These are phyloP conservation scores for Andinoacara biseriatus DNA, from an alignment of 2,113 vertebrate genomes.

Conservation along the genomic window DNA sequence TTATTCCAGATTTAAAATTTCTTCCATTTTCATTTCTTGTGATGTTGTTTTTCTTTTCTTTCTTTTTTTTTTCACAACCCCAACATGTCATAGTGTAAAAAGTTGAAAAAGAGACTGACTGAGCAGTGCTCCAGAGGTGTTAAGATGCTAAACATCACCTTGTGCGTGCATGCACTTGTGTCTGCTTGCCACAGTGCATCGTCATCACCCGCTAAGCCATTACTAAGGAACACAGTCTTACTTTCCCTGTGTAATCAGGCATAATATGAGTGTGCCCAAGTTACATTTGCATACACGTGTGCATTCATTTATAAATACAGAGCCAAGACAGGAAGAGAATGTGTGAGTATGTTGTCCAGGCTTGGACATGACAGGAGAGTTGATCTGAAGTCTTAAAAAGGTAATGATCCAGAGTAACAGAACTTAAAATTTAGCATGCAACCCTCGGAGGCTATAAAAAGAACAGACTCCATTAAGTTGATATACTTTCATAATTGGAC, in stretches of 20 bases:
- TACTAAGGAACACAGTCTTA: neutral
- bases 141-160: conserved; percentile 5
- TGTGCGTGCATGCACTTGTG: neutral
- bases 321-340: neutral
- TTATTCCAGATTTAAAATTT: neutral
- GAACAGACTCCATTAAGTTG: neutral
- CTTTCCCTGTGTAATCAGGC: neutral
- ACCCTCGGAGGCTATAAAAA: neutral
- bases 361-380: conserved; percentile 37
- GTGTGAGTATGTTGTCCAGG: conserved; percentile 4
- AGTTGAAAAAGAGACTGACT: neutral
- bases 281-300: conserved; percentile 5
- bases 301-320: neutral
- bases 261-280: neutral
- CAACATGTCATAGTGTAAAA: neutral
- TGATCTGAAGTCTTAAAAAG: conserved; percentile 17
- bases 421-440: neutral
- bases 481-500: neutral
- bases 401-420: conserved; percentile 20
- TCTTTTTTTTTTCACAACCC: neutral
- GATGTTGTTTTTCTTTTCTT: neutral
- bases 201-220: neutral
- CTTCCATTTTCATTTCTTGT: neutral
- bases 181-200: neutral
- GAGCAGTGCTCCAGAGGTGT: neutral